Evolutionary conservation across 2,113 vertebrate genomes (phyloP), one percentile per base, ranked within the genome.

Genomic region (Talpa occidentalis): DNA sequence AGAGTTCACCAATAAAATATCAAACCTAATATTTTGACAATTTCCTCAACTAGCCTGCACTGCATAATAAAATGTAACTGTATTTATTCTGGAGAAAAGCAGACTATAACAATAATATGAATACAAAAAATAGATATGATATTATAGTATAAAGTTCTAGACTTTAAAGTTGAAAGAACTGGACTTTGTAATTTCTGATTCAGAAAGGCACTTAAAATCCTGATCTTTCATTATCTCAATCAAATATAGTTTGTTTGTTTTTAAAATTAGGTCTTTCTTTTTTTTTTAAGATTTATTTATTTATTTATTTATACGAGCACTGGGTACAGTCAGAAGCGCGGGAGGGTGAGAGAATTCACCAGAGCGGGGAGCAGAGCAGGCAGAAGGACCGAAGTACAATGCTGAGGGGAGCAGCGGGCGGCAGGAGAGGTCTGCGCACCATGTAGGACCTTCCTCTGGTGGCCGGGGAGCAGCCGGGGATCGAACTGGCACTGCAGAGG

Each of bases 1-100:
- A 60, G 10, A 60, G 64, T 47, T 94, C n/a, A 66, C 5, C 40
- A 49, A 52, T 69, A 12, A 94, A 92, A 72, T 22, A 37, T 21
- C 6, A 77, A 80, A 77, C 10, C 21, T 62, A 70, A 49, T 21
- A 83, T 88, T 94, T 89, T 73, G 85, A 80, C 22, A 42, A 56
- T 76, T 77, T 88, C 24, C 14, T 70, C 2, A 2, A 44, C 3
- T 26, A 30, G n/a, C 16, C 88, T 91, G 52, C 35, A 44, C 85
- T 90, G 44, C 26, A 64, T 92, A 94, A 87, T 83, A 54, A 80
- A 80, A 56, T 40, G 66, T 62, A 88, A 62, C 54, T 64, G 22
- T 62, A 77, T 9, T 32, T 62, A 78, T 83, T 32, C 2, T 90
- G 32, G 11, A 87, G 37, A 60, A 35, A 86, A 91, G 66, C 4